Evolutionary conservation across 2,113 vertebrate species (phyloP).

Genomic region (Neopipo cinnamomea): DNA sequence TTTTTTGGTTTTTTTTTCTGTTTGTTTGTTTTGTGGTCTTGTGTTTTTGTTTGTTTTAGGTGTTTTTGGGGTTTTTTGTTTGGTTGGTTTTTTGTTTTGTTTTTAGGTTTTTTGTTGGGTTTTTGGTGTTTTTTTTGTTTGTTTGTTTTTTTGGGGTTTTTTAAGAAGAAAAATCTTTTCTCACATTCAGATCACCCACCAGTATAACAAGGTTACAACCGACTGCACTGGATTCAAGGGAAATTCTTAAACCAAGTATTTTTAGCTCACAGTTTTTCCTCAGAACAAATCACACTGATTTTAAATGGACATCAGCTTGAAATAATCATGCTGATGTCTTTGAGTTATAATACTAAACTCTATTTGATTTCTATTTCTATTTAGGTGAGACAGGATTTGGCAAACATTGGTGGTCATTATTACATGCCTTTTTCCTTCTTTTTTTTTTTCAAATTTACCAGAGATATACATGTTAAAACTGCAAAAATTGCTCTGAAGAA

Average conservation of each 20-base stretch:
- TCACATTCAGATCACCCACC: conserved; percentile 11
- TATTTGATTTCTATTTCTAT: neutral
- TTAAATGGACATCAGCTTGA: neutral
- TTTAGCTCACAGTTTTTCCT: neutral
- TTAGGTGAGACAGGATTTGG: neutral
- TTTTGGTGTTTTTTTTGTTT: neutral
- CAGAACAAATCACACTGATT: neutral
- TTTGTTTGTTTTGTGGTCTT: neutral
- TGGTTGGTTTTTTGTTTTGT: neutral
- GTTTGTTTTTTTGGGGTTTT: neutral
- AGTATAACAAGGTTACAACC: neutral
- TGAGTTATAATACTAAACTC: neutral
- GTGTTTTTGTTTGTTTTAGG: neutral
- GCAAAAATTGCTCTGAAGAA: neutral
- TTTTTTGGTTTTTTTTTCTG: neutral
- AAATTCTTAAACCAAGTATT: neutral
- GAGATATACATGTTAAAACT: neutral
- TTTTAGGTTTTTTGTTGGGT: too few relatives aligned
- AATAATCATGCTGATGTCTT: neutral
- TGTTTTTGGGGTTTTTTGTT: neutral
- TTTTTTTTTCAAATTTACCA: neutral
- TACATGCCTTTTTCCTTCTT: neutral
- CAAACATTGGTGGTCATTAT: neutral
- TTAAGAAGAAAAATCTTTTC: neutral
- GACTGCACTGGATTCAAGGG: neutral